Conservation (phyloP, 2,113 vertebrate genomes). For the Callaeas wilsoni region DNA sequence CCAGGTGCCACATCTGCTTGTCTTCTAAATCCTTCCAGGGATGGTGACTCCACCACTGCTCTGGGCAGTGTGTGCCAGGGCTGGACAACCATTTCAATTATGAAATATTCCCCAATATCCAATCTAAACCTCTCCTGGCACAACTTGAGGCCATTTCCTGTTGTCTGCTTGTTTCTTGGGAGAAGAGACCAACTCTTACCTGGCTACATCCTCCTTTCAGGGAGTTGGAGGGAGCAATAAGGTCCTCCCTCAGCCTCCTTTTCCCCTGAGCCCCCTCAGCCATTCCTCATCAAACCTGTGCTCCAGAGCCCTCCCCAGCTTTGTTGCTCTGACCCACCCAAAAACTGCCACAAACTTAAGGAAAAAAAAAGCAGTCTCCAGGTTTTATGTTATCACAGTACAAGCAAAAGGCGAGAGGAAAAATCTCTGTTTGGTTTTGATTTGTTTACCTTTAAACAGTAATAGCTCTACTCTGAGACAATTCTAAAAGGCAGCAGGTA, state of each 20-base stretch:
- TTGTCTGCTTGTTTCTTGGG: neutral
- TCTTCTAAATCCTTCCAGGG: neutral
- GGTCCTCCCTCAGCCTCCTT: neutral
- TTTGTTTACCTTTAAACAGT: neutral
- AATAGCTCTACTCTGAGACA: neutral
- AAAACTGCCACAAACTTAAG: neutral
- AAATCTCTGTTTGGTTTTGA: neutral
- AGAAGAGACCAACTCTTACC: neutral
- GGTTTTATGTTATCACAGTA: neutral
- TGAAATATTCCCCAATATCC: neutral
- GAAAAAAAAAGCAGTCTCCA: neutral
- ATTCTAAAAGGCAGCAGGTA: neutral
- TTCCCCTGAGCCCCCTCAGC: neutral
- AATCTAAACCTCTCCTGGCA: no score
- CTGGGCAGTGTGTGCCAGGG: neutral
- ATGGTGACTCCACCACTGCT: neutral
- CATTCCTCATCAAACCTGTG: neutral
- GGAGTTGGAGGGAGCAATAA: no score
- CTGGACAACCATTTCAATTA: neutral
- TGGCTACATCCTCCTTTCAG: neutral
- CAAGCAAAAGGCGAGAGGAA: neutral
- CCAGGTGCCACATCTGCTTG: neutral
- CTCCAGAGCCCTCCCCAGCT: neutral
- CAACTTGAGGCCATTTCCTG: neutral
- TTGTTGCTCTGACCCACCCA: neutral